Percentiles rank a stretch among this genome's conserved stretches.
phyloP scores from a whole-genome alignment of 2,797 vertebrate species.

The Etheostoma perlongum region DNA sequence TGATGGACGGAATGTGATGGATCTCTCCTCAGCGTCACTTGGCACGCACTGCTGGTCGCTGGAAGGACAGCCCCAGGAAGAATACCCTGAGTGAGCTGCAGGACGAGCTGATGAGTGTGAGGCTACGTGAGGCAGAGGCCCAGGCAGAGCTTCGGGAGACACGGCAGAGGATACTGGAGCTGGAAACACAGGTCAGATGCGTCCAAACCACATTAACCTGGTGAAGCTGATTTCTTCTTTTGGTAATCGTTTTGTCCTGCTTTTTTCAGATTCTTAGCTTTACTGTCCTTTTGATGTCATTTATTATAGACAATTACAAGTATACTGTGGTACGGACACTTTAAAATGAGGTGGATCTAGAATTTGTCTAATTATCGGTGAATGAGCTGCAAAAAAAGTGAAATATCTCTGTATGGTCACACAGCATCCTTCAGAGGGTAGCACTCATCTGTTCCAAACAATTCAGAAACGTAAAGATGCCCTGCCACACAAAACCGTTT shows the following conservation, averaged over 20 bases:
- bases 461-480: background rate
- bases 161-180: conserved; percentile 94
- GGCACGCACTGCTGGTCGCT: conserved; percentile 92
- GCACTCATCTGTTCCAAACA: conserved; percentile 32
- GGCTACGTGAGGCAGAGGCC: conserved; percentile 94
- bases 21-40: conserved; percentile 87
- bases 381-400: background rate
- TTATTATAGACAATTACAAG: background rate
- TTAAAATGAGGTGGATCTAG: background rate
- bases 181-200: conserved; percentile 93
- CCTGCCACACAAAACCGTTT: no score
- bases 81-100: conserved; percentile 93
- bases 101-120: conserved; percentile 96
- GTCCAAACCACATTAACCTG: background rate
- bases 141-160: conserved; percentile 94
- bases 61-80: conserved; percentile 95
- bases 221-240: background rate
- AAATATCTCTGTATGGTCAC: conserved; percentile 41
- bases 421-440: conserved; percentile 69
- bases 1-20: background rate
- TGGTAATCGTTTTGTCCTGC: background rate
- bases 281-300: background rate
- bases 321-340: background rate
- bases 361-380: background rate
- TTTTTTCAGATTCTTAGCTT: background rate